Evolutionary conservation across 2,797 vertebrate species (phyloP).

Genomic region (Tinamus major): DNA sequence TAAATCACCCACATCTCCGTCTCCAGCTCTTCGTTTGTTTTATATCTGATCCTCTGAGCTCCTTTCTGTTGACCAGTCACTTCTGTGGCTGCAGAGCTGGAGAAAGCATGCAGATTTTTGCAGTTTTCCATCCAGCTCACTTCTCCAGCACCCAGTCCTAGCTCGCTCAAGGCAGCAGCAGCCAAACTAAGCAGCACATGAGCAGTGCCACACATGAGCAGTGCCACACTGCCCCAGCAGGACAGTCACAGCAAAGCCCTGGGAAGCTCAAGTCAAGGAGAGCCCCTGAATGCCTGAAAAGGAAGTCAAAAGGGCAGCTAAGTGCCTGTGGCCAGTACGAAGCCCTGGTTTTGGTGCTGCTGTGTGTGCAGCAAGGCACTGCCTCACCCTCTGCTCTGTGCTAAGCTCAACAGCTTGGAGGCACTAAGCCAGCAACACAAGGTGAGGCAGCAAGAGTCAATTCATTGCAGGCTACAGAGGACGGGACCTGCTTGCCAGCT

Average conservation of each 20-base stretch:
- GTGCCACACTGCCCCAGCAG: background rate
- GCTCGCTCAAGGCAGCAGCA: background rate
- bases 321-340: background rate
- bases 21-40: background rate
- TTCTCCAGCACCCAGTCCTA: background rate
- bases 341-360: background rate
- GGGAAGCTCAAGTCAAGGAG: background rate
- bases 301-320: background rate
- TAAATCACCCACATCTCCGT: background rate
- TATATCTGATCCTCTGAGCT: background rate
- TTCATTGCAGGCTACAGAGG: background rate
- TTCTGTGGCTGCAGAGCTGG: background rate
- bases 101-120: background rate
- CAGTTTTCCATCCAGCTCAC: background rate
- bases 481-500: fast-evolving
- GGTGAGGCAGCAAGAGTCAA: background rate
- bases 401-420: background rate
- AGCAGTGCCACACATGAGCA: fast-evolving
- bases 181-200: background rate
- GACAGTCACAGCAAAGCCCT: background rate
- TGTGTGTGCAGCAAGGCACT: background rate
- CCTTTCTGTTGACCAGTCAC: background rate
- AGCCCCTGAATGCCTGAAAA: background rate
- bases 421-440: background rate
- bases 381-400: background rate